Percentiles rank a stretch among this genome's conserved stretches.
phyloP scores from a whole-genome alignment of 2,113 vertebrate genomes.

The Prionailurus viverrinus region DNA sequence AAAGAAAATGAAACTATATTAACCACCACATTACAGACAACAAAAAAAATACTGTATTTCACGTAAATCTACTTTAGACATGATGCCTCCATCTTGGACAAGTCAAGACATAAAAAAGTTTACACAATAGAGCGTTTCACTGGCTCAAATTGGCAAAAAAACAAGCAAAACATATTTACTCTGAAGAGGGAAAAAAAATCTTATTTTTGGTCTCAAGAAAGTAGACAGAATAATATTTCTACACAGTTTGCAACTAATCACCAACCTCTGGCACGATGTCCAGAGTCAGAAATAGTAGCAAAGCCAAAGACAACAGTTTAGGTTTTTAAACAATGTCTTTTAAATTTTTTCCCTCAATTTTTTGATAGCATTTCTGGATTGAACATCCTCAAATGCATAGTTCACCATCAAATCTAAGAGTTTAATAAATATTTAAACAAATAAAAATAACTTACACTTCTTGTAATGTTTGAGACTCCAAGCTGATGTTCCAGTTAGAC shows the following conservation, averaged over 20 bases:
- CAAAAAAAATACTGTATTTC: neutral
- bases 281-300: neutral
- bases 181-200: neutral
- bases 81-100: neutral
- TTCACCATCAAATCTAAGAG: constrained; percentile 23
- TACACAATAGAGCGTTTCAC: constrained; percentile 2
- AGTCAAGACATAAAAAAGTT: neutral
- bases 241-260: neutral
- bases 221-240: constrained; percentile 37
- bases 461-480: constrained; percentile 85
- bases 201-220: constrained; percentile 11
- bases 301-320: constrained; percentile 28
- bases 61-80: neutral
- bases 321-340: constrained; percentile 37
- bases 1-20: constrained; percentile 35
- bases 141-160: constrained; percentile 53
- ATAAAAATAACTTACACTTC: constrained; percentile 90
- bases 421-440: constrained; percentile 63
- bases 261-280: neutral
- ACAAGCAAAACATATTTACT: neutral
- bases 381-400: constrained; percentile 20
- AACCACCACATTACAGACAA: constrained; percentile 17
- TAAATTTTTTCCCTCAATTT: neutral
- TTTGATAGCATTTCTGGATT: neutral
- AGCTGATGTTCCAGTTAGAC: constrained; percentile 87